Evolutionary conservation across 2,797 vertebrate genomes (phyloP), one percentile per base, ranked within the genome.

Genomic region (Schizopygopsis pylzovi): DNA sequence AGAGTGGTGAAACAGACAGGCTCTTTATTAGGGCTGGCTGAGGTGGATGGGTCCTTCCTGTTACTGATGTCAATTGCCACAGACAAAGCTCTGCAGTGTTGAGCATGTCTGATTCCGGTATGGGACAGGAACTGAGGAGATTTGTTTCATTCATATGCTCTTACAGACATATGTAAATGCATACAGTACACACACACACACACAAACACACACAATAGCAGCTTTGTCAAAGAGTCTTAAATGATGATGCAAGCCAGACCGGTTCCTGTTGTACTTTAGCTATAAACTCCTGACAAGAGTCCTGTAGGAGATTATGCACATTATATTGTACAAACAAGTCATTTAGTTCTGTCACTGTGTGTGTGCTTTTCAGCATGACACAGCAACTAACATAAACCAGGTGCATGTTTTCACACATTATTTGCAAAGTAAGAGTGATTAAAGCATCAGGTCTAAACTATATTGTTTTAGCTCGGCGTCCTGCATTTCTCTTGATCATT

Each of bases 191-290:
- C 65, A 76, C 33, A 77, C 10, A 22, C 49, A 39, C 9, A 39
- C 39, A 39, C 39, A 39, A 6, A 39, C 39, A 39, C 39, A 49
- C 47, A 33, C 9, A 49, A n/a, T 56, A 71, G 61, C n/a, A 22
- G 22, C 65, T 70, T 83, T 79, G 81, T 43, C 28, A 70, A 78
- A 67, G 37, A 47, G 25, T 76, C 92, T 91, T 83, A 90, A 91
- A 90, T 90, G 93, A 92, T 92, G 93, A 93, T 90, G 94, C 93
- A 95, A 94, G 96, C 95, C 92, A 94, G 94, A 91, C 79, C 87
- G 81, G 86, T 82, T 91, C 90, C 94, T 93, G 90, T 89, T 89
- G 84, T 92, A 93, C 93, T 94, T 93, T 92, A 94, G 91, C 92
- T 85, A 94, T 94, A 93, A 91, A 93, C 94, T 94, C 94, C 95